phyloP scores from a whole-genome alignment of 2,113 vertebrate species.

The Arvicanthis niloticus region DNA sequence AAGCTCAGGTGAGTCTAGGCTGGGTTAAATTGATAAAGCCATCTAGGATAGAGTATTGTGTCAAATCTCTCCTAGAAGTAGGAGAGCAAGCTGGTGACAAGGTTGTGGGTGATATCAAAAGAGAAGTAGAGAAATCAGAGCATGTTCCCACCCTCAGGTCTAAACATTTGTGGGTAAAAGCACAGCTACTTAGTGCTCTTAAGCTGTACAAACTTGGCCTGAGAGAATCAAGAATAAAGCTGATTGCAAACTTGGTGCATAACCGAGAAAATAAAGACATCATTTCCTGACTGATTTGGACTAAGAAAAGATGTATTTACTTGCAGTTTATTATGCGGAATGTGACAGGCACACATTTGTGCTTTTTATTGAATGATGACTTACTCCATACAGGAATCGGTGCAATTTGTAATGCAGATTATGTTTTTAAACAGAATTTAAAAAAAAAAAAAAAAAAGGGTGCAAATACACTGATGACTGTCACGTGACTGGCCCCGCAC shows the following conservation, averaged over 20 bases:
- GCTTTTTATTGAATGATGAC: slow-evolving; percentile 85
- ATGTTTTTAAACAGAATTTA: slow-evolving; percentile 82
- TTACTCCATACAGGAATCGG: slow-evolving; percentile 82
- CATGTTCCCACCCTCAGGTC: neutral
- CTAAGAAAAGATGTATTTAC: slow-evolving; percentile 84
- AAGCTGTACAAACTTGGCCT: slow-evolving; percentile 75
- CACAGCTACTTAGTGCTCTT: slow-evolving; percentile 25
- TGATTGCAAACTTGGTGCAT: slow-evolving; percentile 83
- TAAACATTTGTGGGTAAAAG: slow-evolving; percentile 18
- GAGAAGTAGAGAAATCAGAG: neutral
- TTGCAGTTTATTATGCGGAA: slow-evolving; percentile 84
- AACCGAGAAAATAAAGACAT: slow-evolving; percentile 83
- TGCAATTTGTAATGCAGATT: slow-evolving; percentile 86
- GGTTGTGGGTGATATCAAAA: too few relatives aligned
- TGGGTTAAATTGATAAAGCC: too few relatives aligned
- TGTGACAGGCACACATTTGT: slow-evolving; percentile 85
- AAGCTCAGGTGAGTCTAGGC: neutral
- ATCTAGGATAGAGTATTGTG: neutral
- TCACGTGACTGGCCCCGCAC: slow-evolving; percentile 80
- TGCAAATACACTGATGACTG: slow-evolving; percentile 84
- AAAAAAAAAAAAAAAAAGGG: slow-evolving; percentile 72
- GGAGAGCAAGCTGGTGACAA: neutral
- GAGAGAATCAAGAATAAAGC: slow-evolving; percentile 79
- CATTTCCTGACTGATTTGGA: slow-evolving; percentile 83
- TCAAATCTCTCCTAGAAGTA: neutral